A percentile compares a stretch with the other conserved stretches of the same genome.
phyloP scores from a whole-genome alignment of 2,888 invertebrate species.

The Mactromeris polynyma region DNA sequence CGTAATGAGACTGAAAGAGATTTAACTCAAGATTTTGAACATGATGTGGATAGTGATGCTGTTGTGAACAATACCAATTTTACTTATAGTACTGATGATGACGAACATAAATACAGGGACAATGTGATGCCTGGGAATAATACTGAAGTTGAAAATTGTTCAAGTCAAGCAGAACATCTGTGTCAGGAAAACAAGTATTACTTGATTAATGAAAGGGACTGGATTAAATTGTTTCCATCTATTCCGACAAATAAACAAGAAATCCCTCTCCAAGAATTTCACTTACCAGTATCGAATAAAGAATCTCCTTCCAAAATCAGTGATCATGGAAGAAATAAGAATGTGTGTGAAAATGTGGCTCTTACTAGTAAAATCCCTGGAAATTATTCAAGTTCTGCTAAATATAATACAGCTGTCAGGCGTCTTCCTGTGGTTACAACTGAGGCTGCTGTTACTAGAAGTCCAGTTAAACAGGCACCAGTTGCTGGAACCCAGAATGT shows the following conservation, averaged over 20 bases:
- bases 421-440: not conserved
- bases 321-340: not conserved
- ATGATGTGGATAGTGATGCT: not conserved
- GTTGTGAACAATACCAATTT: not conserved
- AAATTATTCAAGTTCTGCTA: not conserved
- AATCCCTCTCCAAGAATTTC: not conserved
- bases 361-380: not conserved
- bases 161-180: not conserved
- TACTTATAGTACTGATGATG: not conserved
- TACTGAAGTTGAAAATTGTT: not conserved
- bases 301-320: not conserved
- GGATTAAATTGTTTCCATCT: slow-evolving; percentile 11
- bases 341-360: not conserved
- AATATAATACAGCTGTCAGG: not conserved
- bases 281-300: not conserved
- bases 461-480: not conserved
- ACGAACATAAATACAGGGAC: not conserved
- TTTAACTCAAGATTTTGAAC: not conserved
- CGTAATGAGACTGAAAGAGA: not conserved
- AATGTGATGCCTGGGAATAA: not conserved
- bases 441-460: not conserved
- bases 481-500: not conserved
- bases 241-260: not conserved
- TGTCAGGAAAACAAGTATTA: slow-evolving; percentile 17
- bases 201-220: slow-evolving; percentile 41